Conservation (phyloP, 2,797 vertebrate genomes). For the Protosalanx chinensis region DNA sequence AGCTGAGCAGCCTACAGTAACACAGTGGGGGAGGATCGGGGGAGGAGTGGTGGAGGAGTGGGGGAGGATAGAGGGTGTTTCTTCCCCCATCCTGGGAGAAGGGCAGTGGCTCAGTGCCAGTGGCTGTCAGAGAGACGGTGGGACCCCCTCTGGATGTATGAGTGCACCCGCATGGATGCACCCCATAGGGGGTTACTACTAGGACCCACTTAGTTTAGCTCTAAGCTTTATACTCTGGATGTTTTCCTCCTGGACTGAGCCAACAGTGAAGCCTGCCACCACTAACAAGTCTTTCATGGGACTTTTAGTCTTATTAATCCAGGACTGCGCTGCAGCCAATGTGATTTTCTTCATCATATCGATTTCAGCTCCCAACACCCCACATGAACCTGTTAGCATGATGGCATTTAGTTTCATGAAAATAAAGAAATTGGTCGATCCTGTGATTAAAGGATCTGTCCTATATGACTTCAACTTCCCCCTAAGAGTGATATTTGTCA, state of each 20-base stretch:
- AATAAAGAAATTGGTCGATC: background rate
- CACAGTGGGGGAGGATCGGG: conserved; percentile 15
- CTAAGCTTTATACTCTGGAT: too few relatives aligned
- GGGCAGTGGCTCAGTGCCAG: conserved; percentile 13
- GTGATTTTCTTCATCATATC: background rate
- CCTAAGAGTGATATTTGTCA: too few relatives aligned
- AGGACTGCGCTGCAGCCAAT: background rate
- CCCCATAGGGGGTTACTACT: background rate
- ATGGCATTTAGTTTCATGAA: background rate
- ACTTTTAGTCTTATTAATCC: conserved; percentile 6
- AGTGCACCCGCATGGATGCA: conserved; percentile 2
- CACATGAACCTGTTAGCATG: background rate
- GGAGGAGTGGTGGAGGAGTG: background rate
- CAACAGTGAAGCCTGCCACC: background rate
- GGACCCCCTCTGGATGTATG: conserved; percentile 6
- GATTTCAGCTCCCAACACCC: background rate
- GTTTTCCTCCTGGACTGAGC: background rate
- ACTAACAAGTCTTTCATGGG: background rate
- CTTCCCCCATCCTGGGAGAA: background rate
- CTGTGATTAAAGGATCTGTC: too few relatives aligned
- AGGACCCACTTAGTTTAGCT: background rate
- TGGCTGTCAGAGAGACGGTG: conserved; percentile 17
- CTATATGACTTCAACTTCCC: too few relatives aligned
- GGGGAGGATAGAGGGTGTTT: background rate
- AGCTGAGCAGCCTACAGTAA: conserved; percentile 9